Evolutionary conservation across 2,797 vertebrate genomes (phyloP), one percentile per base, ranked within the genome.

Genomic region (Manis crassicaudata): DNA sequence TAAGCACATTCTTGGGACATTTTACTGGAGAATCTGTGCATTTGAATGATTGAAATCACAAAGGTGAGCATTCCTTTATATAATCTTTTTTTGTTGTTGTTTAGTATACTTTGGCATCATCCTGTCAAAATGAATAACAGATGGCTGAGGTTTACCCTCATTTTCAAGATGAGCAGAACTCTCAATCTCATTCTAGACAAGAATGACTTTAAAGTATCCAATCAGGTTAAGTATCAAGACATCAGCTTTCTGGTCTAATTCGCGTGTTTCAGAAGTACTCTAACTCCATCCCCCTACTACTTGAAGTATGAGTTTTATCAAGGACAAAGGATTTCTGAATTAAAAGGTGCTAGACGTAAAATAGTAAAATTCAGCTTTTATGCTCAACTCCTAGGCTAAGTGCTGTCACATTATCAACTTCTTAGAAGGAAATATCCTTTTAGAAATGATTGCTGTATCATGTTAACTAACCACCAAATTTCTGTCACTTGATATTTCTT

Each of bases 381-480:
- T 89, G 58, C 91, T 79, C n/a, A 96, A 83, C 17, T 17, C 5
- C 25, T 23, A 85, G 23, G 20, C 46, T 90, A 90, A 96, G 54
- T 65, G 46, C 8, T 80, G 6, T 92, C 68, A 80, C 29, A 72
- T 52, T 73, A 95, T 56, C 68, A 80, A 40, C 27, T 12, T 43
- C 7, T 5, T 32, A 43, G 29, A 88, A 93, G 43, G 37, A 97
- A 96, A 32, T 20, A 50, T 37, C 35, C 8, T 7, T 76, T 40
- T 65, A 0, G 70, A 96, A 75, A n/a, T 93, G 60, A 95, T 21
- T 52, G 32, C 50, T 23, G 67, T 5, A 63, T 12, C 50, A 67
- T n/a, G n/a, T 60, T 52, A 5, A 86, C 29, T 90, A 79, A 83
- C 13, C 5, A 72, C 21, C 52, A 84, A 88, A 4, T 88, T 96